A percentile compares a stretch with the other conserved stretches of the same genome.
These are phyloP conservation scores for Phoeniculus purpureus DNA, from an alignment of 2,797 vertebrate genomes.

Conservation along the genomic window DNA sequence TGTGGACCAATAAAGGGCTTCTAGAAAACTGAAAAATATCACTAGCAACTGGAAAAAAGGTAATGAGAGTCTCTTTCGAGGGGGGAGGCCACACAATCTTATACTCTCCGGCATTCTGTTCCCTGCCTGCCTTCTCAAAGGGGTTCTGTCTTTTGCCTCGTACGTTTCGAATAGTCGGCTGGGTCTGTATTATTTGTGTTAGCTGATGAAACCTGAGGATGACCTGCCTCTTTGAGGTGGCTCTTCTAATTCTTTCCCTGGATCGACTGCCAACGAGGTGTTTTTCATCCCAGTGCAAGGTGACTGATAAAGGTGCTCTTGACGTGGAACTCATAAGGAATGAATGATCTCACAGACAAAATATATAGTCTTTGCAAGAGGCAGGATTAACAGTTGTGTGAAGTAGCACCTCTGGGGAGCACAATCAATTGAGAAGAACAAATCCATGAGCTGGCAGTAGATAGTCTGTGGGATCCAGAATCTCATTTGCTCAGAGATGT, in stretches of 20 bases:
- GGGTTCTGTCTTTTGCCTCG: neutral
- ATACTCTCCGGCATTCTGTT: neutral
- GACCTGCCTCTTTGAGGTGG: neutral
- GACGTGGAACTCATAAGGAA: neutral
- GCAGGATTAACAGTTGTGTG: neutral
- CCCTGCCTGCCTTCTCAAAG: neutral
- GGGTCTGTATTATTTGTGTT: neutral
- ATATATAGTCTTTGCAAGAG: neutral
- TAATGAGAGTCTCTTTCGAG: neutral
- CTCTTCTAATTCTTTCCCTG: conserved; percentile 18
- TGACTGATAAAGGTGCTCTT: neutral
- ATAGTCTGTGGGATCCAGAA: neutral
- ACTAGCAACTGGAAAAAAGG: neutral
- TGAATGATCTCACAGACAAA: neutral
- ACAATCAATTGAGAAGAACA: neutral
- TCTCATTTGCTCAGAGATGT: neutral
- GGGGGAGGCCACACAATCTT: neutral
- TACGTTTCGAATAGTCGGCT: neutral
- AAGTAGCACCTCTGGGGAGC: neutral
- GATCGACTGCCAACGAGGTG: neutral
- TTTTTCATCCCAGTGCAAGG: neutral
- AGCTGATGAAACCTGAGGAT: neutral
- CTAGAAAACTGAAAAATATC: conserved; percentile 20
- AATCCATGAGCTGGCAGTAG: neutral
- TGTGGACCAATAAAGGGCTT: neutral